phyloP scores from a whole-genome alignment of 2,113 vertebrate species.

The Campylomormyrus numenius region DNA sequence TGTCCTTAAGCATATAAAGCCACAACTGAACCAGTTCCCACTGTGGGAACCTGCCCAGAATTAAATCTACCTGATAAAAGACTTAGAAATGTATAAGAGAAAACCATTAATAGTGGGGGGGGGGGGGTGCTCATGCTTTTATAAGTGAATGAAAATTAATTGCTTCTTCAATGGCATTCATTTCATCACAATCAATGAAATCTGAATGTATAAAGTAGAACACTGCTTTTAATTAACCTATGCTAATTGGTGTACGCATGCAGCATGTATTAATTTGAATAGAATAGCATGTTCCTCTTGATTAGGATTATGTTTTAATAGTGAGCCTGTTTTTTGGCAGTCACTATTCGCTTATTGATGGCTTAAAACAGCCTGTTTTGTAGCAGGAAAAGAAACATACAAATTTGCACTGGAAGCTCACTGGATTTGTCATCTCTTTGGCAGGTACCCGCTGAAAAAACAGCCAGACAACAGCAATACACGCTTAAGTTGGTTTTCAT shows the following conservation, averaged over 20 bases:
- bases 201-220: constrained; percentile 43
- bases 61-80: constrained; percentile 9
- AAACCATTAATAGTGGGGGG: constrained; percentile 14
- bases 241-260: constrained; percentile 52
- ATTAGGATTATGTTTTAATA: constrained; percentile 37
- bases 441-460: neutral
- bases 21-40: neutral
- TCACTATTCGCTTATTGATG: constrained; percentile 21
- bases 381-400: neutral
- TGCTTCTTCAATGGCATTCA: constrained; percentile 54
- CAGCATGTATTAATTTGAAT: constrained; percentile 48
- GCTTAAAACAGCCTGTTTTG: constrained; percentile 23
- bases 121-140: constrained; percentile 32
- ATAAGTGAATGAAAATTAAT: constrained; percentile 45
- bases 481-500: neutral
- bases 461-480: neutral
- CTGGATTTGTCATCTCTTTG: neutral
- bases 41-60: neutral
- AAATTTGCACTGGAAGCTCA: neutral
- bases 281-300: constrained; percentile 37
- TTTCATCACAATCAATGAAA: constrained; percentile 45
- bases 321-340: constrained; percentile 29
- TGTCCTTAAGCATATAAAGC: neutral
- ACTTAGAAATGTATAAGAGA: constrained; percentile 21
- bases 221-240: constrained; percentile 60